These are phyloP conservation scores for Microhierax caerulescens DNA, from an alignment of 2,797 vertebrate genomes.

Conservation along the genomic window DNA sequence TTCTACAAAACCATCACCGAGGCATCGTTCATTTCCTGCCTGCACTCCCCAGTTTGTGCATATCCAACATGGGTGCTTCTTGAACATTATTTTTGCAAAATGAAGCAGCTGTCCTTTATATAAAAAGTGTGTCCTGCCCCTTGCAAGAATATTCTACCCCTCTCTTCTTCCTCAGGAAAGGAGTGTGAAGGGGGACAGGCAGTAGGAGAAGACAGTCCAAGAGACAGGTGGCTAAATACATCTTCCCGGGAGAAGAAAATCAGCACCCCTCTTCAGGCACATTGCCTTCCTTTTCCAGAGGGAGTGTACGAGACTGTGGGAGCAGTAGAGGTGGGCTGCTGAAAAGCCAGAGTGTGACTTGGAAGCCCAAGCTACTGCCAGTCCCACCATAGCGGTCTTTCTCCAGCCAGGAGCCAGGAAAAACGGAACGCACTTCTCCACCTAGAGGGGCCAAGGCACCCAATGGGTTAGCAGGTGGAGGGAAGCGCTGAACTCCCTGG, in stretches of 20 bases:
- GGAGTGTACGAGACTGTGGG: accelerated
- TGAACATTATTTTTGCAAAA: background rate
- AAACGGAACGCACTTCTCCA: background rate
- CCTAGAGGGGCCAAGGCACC: background rate
- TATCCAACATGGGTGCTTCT: background rate
- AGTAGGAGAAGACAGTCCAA: background rate
- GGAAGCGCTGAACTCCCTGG: background rate
- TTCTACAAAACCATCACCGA: background rate
- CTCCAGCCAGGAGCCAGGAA: background rate
- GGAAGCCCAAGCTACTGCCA: background rate
- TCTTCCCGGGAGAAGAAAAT: background rate
- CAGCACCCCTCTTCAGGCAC: accelerated
- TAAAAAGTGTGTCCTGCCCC: background rate
- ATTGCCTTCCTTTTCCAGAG: background rate
- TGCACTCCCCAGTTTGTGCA: accelerated
- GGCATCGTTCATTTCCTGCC: accelerated
- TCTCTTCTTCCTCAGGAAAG: background rate
- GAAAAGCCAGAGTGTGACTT: background rate
- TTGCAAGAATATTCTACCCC: background rate
- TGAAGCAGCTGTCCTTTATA: background rate
- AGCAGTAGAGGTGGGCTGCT: background rate
- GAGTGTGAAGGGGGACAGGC: background rate
- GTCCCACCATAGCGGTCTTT: background rate
- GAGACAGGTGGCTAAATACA: background rate
- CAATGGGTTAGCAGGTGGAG: background rate